Base-by-base conservation (phyloP, 2,797 vertebrate species). In the Balearica regulorum region DNA sequence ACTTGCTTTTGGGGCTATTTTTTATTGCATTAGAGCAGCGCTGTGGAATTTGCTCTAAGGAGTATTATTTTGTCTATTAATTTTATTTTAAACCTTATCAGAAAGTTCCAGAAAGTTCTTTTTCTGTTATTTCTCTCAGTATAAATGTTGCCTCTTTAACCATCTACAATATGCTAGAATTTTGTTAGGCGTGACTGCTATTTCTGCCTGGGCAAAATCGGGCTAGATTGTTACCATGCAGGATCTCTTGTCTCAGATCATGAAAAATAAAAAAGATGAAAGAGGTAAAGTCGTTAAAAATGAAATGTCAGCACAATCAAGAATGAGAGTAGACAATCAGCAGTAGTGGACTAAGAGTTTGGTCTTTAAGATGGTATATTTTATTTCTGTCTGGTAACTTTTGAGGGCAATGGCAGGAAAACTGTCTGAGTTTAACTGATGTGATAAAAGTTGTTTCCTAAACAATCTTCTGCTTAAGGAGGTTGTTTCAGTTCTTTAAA, bases 151-250 rank as follows among this genome's bases (percentile, higher is more conserved):
- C 5, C 31, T 68, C 37, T 31, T 54, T 69, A 85, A 61, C 33
- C 97, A 28, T 85, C 95, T 93, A 33, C 78, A 99, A 35, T 44
- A 21, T 10, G 94, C 96, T 68, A 97, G 97, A 94, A 89, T 98
- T 82, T 95, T 95, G 77, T 80, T 95, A 31, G 87, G 98, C 91
- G 92, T 78, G 29, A 85, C 95, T 35, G 51, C 93, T 54, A 90
- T 99, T 83, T 79, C 41, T 76, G 51, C 90, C 48, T 98, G 98
- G 98, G 81, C 97, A 84, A 94, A 95, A 73, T 93, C 93, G 9
- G 94, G 95, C 83, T 96, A 92, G 92, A 92, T 46, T 83, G 66
- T 82, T 64, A 93, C 98, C 37, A 94, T 99, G 89, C 91, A 98
- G 65, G 95, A 98, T 19, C 70, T 98, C 3, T 33, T 98, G 49